Evolutionary conservation across 2,888 invertebrate species (phyloP), one percentile per base, ranked within the genome.

Genomic region (Arge pagana): DNA sequence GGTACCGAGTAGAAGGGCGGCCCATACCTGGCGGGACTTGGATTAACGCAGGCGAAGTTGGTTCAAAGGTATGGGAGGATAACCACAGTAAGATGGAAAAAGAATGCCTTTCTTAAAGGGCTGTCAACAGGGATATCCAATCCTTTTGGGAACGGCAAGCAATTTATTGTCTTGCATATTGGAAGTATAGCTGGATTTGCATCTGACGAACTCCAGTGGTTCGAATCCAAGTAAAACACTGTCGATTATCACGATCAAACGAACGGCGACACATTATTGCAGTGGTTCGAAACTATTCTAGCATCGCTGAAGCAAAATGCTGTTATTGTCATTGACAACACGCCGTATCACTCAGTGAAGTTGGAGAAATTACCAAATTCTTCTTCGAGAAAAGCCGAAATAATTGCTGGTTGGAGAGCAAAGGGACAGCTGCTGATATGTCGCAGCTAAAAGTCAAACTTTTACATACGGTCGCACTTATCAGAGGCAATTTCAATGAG

Each of bases 181-280:
- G 59, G 53, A 3, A 33, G 45, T 13, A 52, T 53, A 31, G 21
- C 36, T 33, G 57, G 57, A 39, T 61, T 63, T 52, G 55, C 63
- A n/a, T 42, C 56, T 11, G 56, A 45, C 7, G 58, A 55, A 15
- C 45, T 57, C n/a, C 41, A 58, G 13, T 30, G 45, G 16, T 56
- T 57, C 39, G 50, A 61, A 37, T 30, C 42, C 1, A 60, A 54
- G 24, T 57, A 59, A 53, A 45, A n/a, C n/a, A n/a, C n/a, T n/a
- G n/a, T n/a, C n/a, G n/a, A n/a, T n/a, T n/a, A n/a, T n/a, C n/a
- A n/a, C n/a, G n/a, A n/a, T n/a, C n/a, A n/a, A n/a, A n/a, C n/a
- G n/a, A n/a, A n/a, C n/a, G n/a, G n/a, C n/a, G n/a, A n/a, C n/a
- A n/a, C n/a, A n/a, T n/a, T n/a, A n/a, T n/a, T n/a, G n/a, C n/a